Evolutionary conservation across 2,888 invertebrate genomes (phyloP), one percentile per base, ranked within the genome.

Genomic region (Psylliodes chrysocephalus): DNA sequence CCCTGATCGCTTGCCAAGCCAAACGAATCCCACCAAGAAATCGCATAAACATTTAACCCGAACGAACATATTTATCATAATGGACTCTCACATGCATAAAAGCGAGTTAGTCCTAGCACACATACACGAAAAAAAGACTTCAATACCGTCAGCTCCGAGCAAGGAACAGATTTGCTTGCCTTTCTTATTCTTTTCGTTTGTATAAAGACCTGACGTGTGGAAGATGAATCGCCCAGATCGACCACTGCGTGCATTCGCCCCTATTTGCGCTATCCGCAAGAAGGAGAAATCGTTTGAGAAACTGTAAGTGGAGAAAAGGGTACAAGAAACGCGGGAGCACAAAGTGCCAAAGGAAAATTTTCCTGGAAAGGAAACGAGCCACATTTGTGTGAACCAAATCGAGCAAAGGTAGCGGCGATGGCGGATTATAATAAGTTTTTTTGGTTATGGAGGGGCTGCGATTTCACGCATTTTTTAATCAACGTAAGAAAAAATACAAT

Each of bases 181-280:
- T 64, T 66, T 61, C 62, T 65, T 64, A 67, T 67, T 63, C 60
- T 53, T 55, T 49, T 49, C 61, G 63, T 66, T 61, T 61, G 18
- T 69, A 64, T 67, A 69, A 71, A 71, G 64, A 70, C 52, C 59
- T 64, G 55, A 68, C 67, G 66, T 68, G 57, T 55, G 51, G 56
- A 35, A 49, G 51, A 64, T 54, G 46, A 66, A 57, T 65, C 42
- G 59, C 7, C 61, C 64, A 70, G 52, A 54, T 12, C 33, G 63
- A 57, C 44, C 2, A 33, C 18, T 30, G 28, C 10, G 2, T 35
- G 14, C 14, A 14, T 14, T 35, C 2, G 4, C 15, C 14, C 1
- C 14, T 38, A 7, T 38, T 15, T 14, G 38, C 14, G 2, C 12
- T 38, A 8, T 14, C 14, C 40, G 25, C 7, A n/a, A 10, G 6